Evolutionary conservation across 2,113 vertebrate species (phyloP).

Genomic region (Uropsilus gracilis): DNA sequence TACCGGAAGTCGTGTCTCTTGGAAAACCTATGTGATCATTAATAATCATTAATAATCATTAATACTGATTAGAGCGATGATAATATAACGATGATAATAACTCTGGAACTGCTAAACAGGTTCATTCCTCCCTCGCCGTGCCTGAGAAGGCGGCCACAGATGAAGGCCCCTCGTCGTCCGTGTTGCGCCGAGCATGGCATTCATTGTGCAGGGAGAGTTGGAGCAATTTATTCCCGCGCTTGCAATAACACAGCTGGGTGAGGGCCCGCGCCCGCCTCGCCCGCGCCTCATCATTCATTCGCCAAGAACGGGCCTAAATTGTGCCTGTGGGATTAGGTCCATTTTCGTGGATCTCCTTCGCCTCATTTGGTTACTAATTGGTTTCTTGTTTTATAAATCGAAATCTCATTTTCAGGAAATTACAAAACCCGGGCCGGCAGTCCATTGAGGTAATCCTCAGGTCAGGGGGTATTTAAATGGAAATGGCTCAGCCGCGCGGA

Average conservation of each 20-base stretch:
- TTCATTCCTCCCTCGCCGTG: not conserved
- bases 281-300: slow-evolving; percentile 86
- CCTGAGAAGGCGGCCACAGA: slow-evolving; percentile 48
- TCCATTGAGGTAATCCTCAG: slow-evolving; percentile 90
- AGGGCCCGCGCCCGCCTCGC: slow-evolving; percentile 82
- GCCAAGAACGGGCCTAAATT: slow-evolving; percentile 87
- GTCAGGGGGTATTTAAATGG: slow-evolving; percentile 88
- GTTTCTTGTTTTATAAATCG: slow-evolving; percentile 94
- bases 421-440: slow-evolving; percentile 86
- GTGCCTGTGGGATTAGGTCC: slow-evolving; percentile 90
- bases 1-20: not conserved
- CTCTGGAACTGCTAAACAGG: not conserved
- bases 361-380: slow-evolving; percentile 94
- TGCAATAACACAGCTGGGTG: slow-evolving; percentile 86
- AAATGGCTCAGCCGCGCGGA: slow-evolving; percentile 82
- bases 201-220: slow-evolving; percentile 82
- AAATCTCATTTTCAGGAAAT: slow-evolving; percentile 93
- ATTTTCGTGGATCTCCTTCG: slow-evolving; percentile 91
- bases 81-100: not conserved
- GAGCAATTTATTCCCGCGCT: slow-evolving; percentile 85
- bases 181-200: too few relatives aligned
- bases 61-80: too few relatives aligned
- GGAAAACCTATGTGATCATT: too few relatives aligned
- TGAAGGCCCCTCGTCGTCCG: too few relatives aligned
- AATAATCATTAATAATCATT: too few relatives aligned